phyloP scores from a whole-genome alignment of 2,888 invertebrate species.

The Caradrina clavipalpis region DNA sequence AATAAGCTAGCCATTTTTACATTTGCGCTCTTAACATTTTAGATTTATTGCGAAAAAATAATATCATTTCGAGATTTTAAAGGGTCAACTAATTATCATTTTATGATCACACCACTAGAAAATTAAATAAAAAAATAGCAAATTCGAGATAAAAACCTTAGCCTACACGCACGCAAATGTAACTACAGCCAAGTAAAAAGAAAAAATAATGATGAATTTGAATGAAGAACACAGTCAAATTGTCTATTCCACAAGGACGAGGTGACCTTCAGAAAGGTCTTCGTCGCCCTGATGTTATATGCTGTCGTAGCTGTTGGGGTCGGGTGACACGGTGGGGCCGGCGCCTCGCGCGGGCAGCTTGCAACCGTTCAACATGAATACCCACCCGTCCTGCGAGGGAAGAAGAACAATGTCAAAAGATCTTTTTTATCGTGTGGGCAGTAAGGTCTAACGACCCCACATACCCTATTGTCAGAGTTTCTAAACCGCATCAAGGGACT shows the following conservation, averaged over 20 bases:
- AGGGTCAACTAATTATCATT: background rate
- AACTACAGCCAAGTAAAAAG: constrained; percentile 37
- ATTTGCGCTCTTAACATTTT: constrained; percentile 22
- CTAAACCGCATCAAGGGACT: no score
- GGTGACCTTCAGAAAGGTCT: constrained; percentile 79
- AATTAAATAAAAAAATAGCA: background rate
- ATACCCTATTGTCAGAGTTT: no score
- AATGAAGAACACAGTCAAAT: constrained; percentile 50
- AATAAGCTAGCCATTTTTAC: constrained; percentile 18
- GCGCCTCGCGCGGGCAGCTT: constrained; percentile 83
- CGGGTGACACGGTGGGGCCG: constrained; percentile 79
- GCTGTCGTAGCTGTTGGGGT: constrained; percentile 90
- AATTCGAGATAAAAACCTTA: constrained; percentile 7
- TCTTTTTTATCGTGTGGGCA: no score
- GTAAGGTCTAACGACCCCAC: no score
- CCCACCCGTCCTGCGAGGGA: constrained; percentile 92
- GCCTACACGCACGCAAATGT: constrained; percentile 29
- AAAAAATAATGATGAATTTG: constrained; percentile 38
- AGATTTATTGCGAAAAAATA: background rate
- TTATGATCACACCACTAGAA: background rate
- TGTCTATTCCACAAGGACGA: constrained; percentile 82
- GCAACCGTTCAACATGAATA: constrained; percentile 92
- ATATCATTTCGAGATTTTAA: background rate
- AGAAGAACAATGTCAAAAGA: constrained; percentile 10
- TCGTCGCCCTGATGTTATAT: constrained; percentile 86